A percentile compares a stretch with the other conserved stretches of the same genome.
These are phyloP conservation scores for Hydropsyche tenuis DNA, from an alignment of 1,140 invertebrate species.

Conservation along the genomic window DNA sequence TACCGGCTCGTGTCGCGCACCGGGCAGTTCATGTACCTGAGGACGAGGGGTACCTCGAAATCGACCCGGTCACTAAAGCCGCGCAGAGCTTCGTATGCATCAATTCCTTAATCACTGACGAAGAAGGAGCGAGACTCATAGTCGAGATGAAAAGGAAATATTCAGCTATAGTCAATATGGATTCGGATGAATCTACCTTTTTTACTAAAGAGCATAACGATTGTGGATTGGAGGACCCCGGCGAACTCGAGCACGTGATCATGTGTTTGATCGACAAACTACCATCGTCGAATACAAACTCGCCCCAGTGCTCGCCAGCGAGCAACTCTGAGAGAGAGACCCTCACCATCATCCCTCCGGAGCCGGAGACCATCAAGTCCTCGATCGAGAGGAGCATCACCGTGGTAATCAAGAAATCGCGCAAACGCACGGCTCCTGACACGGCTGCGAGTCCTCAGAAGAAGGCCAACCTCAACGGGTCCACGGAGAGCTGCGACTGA, in stretches of 20 bases:
- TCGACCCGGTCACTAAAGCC: constrained; percentile 74
- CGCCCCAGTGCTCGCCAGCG: constrained; percentile 49
- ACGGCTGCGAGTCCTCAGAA: too few species aligned
- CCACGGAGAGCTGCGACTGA: too few species aligned
- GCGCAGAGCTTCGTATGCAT: constrained; percentile 87
- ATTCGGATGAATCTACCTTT: constrained; percentile 43
- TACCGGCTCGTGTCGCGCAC: constrained; percentile 82
- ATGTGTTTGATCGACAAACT: constrained; percentile 70
- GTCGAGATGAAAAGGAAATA: constrained; percentile 79
- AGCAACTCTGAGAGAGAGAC: constrained; percentile 53
- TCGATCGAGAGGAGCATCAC: constrained; percentile 55
- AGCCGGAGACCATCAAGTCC: constrained; percentile 54
- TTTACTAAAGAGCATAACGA: constrained; percentile 50
- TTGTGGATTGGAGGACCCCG: constrained; percentile 68
- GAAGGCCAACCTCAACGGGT: too few species aligned
- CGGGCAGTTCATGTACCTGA: constrained; percentile 81
- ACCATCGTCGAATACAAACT: constrained; percentile 53
- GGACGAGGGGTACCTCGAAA: constrained; percentile 84
- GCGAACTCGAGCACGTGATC: constrained; percentile 71
- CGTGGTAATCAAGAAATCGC: constrained; percentile 32
- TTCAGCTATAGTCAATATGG: constrained; percentile 70
- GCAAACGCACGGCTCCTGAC: constrained; percentile 13
- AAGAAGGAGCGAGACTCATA: constrained; percentile 73
- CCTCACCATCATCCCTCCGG: constrained; percentile 56
- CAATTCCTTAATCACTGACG: constrained; percentile 77